Evolutionary conservation across 1,140 invertebrate genomes (phyloP).

Genomic region (Drosophila nannoptera): DNA sequence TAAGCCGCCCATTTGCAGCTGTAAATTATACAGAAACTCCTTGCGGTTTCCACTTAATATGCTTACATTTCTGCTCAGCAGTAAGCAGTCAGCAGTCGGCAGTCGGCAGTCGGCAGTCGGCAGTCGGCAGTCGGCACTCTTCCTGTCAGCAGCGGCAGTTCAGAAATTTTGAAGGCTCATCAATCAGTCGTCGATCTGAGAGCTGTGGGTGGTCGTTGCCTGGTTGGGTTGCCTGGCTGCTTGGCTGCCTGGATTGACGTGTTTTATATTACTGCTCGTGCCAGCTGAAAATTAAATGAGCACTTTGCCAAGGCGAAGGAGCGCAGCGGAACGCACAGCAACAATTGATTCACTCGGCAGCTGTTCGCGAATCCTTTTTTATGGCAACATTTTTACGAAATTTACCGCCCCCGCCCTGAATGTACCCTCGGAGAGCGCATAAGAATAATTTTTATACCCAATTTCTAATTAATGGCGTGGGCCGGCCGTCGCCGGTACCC

Average conservation of each 20-base stretch:
- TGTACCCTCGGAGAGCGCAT: conserved; percentile 25
- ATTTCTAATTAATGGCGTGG: conserved; percentile 65
- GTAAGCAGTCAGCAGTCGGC: no score
- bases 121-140: not conserved
- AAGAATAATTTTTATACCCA: conserved; percentile 62
- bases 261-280: conserved; percentile 30
- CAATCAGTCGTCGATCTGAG: conserved; percentile 61
- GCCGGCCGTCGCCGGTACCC: not conserved
- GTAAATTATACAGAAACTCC: not conserved
- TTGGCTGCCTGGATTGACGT: conserved; percentile 36
- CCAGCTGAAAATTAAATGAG: conserved; percentile 25
- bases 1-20: not conserved
- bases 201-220: not conserved
- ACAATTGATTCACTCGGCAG: conserved; percentile 19
- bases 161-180: conserved; percentile 41
- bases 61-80: no score
- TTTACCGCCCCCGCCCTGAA: conserved; percentile 4
- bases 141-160: not conserved
- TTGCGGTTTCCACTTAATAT: no score
- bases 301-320: conserved; percentile 6
- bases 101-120: not conserved
- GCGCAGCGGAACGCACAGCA: not conserved
- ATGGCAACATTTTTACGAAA: conserved; percentile 28
- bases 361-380: conserved; percentile 28
- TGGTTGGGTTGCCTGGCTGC: not conserved